Evolutionary conservation across 37 sponge, comb jelly and placozoan species (phyloP).

Genomic region (Agelas oroides): DNA sequence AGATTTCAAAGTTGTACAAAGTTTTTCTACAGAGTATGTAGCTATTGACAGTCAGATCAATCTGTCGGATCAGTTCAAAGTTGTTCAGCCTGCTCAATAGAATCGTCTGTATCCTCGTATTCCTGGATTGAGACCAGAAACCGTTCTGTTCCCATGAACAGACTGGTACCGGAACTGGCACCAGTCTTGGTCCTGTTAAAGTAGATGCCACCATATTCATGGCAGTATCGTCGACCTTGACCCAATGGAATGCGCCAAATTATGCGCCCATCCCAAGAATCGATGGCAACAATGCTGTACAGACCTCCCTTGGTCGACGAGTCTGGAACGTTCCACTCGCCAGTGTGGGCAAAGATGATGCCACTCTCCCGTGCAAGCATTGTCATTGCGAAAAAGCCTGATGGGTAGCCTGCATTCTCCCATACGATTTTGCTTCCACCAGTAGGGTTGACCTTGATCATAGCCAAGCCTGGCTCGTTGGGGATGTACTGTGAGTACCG

Average conservation of each 20-base stretch:
- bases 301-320: not conserved
- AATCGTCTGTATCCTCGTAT: no score
- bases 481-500: not conserved
- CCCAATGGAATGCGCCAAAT: slow-evolving; percentile 1
- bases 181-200: not conserved
- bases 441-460: not conserved
- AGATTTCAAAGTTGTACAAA: no score
- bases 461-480: not conserved
- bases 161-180: not conserved
- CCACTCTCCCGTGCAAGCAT: slow-evolving; percentile 4
- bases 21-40: no score
- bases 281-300: not conserved
- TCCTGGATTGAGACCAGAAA: not conserved
- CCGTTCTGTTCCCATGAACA: not conserved
- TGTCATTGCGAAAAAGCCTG: not conserved
- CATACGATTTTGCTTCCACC: not conserved
- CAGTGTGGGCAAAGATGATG: not conserved
- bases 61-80: no score
- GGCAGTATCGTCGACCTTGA: not conserved
- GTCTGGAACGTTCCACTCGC: not conserved
- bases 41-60: no score
- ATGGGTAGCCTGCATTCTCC: not conserved
- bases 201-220: not conserved
- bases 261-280: slow-evolving; percentile 3
- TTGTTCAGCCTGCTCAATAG: no score